Evolutionary conservation across 1,140 invertebrate genomes (phyloP).

Genomic region (Sipha flava): DNA sequence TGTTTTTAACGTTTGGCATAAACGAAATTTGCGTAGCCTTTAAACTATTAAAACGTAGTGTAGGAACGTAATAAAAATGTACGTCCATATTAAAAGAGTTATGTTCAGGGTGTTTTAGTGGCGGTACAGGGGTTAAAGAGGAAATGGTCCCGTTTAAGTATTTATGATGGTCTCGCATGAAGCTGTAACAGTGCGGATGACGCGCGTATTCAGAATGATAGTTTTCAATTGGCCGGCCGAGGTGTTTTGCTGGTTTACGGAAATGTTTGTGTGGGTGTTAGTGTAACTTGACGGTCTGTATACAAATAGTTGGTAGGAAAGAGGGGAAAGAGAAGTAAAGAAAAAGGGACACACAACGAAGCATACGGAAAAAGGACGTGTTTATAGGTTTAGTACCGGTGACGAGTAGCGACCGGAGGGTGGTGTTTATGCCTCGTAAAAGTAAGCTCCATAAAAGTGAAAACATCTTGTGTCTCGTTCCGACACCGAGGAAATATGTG

Average conservation of each 20-base stretch:
- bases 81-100: slow-evolving; percentile 1
- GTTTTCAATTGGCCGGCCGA: slow-evolving; percentile 8
- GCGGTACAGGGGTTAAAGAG: not conserved
- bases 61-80: not conserved
- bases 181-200: not conserved
- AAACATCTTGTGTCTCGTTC: not conserved
- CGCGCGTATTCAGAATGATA: not conserved
- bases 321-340: too few species aligned
- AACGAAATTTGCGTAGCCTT: slow-evolving; percentile 20
- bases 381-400: not conserved
- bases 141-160: not conserved
- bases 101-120: not conserved
- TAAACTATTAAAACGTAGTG: not conserved
- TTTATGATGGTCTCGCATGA: not conserved
- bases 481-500: not conserved
- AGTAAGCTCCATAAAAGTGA: slow-evolving; percentile 27
- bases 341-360: not conserved
- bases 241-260: not conserved
- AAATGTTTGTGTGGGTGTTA: too few species aligned
- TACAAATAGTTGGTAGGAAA: too few species aligned
- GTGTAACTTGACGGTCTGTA: too few species aligned
- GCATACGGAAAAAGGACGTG: not conserved
- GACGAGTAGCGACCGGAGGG: not conserved
- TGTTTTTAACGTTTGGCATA: slow-evolving; percentile 11
- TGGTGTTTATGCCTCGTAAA: slow-evolving; percentile 25